Base-by-base conservation (phyloP, 2,113 vertebrate species). In the Motacilla alba region DNA sequence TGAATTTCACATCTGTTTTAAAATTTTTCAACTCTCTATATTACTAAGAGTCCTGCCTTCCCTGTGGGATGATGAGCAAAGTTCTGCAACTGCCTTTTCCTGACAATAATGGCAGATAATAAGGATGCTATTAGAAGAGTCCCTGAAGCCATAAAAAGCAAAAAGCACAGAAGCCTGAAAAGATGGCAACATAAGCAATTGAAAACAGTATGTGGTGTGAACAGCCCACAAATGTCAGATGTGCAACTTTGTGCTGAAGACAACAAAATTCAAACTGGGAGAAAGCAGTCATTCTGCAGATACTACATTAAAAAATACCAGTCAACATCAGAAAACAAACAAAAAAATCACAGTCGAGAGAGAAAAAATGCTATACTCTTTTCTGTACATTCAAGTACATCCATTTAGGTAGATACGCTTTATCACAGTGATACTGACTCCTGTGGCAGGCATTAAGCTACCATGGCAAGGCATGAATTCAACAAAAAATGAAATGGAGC, bases 131-230 rank as follows among this genome's bases (percentile, higher is more conserved):
- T 86, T 90, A 96, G 82, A 49, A 87, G 17, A 96, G 83, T 95
- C 64, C 46, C 89, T 95, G 94, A 95, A 74, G 63, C 91, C 83
- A 95, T 95, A 97, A 97, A 95, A 20, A 94, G 62, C 20, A 94
- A 94, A 95, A 96, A 94, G 79, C 69, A 77, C 31, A 93, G 76
- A 96, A 92, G 67, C 78, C 73, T 95, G 67, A 92, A 94, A 53
- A 93, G 68, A 88, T 92, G 58, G 56, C 30, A 94, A 81, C 77
- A 69, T 89, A 63, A 93, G 62, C 93, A 94, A 87, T 47, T 89
- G 82, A 95, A 97, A 97, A 95, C 90, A 69, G 94, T 94, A 93
- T 80, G 66, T 76, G 88, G 47, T 94, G 9, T 94, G 70, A 97
- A 85, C n/a, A 91, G 39, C 20, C 44, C 53, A 58, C 46, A 87